These are phyloP conservation scores for Chrysochloris asiatica DNA, from an alignment of 2,113 vertebrate genomes.

Conservation along the genomic window DNA sequence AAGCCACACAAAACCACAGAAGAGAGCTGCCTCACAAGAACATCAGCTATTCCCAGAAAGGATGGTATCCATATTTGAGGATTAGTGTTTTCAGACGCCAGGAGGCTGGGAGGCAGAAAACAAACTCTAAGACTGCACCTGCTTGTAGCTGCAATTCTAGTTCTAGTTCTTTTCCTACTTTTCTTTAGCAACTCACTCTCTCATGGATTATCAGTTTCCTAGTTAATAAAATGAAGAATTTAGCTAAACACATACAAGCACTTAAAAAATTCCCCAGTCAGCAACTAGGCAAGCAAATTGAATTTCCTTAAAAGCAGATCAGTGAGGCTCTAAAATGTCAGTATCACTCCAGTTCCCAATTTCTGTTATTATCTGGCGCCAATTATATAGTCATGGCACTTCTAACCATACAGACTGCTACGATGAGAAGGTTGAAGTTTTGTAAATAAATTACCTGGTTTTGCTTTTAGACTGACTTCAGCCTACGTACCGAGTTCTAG, in stretches of 20 bases:
- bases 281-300: neutral
- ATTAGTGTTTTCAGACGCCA: neutral
- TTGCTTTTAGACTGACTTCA: neutral
- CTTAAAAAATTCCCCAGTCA: neutral
- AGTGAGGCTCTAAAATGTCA: neutral
- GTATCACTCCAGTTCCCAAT: neutral
- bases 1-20: neutral
- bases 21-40: neutral
- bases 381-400: too few species aligned
- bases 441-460: neutral
- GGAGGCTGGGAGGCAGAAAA: neutral
- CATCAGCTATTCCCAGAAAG: neutral
- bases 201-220: neutral
- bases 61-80: neutral
- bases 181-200: neutral
- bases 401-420: neutral
- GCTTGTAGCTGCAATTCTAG: neutral
- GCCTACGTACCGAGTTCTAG: neutral
- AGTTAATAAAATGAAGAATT: neutral
- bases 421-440: neutral
- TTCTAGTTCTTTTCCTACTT: neutral
- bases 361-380: neutral
- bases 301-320: neutral
- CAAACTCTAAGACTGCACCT: neutral
- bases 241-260: neutral